These are phyloP conservation scores for Paradoxurus hermaphroditus DNA, from an alignment of 2,113 vertebrate species.

Conservation along the genomic window DNA sequence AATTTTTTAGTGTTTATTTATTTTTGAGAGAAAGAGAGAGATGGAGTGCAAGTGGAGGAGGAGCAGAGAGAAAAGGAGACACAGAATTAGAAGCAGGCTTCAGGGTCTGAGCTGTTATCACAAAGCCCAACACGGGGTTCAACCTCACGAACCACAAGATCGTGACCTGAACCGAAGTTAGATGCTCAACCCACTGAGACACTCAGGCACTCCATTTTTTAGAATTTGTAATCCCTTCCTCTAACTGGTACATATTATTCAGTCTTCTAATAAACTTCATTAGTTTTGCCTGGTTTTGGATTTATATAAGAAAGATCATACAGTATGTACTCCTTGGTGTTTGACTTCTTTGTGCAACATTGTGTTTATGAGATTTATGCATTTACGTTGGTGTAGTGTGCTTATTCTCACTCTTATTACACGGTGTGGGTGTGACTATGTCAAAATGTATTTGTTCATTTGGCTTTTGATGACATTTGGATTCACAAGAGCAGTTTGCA, in stretches of 20 bases:
- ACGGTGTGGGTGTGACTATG: background rate
- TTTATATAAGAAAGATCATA: background rate
- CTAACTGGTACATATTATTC: background rate
- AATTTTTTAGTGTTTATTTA: no score
- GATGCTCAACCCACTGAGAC: no score
- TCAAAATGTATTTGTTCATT: background rate
- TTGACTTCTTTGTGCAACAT: background rate
- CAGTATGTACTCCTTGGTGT: background rate
- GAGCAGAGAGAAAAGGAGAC: no score
- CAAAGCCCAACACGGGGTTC: no score
- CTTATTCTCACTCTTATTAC: background rate
- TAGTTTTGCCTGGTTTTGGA: background rate
- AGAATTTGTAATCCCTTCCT: background rate
- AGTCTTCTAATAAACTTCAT: background rate
- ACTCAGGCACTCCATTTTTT: background rate
- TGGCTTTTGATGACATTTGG: background rate
- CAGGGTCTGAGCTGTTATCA: no score
- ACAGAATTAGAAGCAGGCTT: no score
- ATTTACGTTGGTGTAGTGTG: background rate
- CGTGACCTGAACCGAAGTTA: no score
- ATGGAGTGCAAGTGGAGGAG: no score
- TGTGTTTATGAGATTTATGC: background rate
- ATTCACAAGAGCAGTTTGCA: background rate
- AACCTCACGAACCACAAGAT: no score
- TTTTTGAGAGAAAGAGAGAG: no score